Evolutionary conservation across 2,888 invertebrate species (phyloP).

Genomic region (Muscina levida): DNA sequence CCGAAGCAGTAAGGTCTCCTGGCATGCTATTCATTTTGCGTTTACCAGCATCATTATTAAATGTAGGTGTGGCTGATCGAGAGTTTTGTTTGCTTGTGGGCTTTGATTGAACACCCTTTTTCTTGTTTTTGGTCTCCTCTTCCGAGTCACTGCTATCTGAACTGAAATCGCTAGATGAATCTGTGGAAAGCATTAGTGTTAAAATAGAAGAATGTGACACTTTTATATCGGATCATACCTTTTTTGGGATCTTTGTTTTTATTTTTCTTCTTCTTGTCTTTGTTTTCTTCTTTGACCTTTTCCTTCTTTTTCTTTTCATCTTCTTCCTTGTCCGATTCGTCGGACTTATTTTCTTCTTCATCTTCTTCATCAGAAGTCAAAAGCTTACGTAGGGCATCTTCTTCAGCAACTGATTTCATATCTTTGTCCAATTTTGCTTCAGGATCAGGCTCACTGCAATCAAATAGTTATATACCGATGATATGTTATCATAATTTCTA

Average conservation of each 20-base stretch:
- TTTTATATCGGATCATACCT: slow-evolving; percentile 73
- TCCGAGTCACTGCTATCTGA: slow-evolving; percentile 87
- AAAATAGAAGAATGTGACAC: background rate
- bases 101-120: slow-evolving; percentile 79
- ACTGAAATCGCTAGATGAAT: slow-evolving; percentile 86
- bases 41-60: slow-evolving; percentile 72
- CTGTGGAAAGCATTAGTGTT: slow-evolving; percentile 73
- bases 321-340: slow-evolving; percentile 87
- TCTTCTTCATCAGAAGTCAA: slow-evolving; percentile 93
- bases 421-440: slow-evolving; percentile 90
- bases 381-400: slow-evolving; percentile 91
- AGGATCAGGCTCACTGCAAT: slow-evolving; percentile 84
- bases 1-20: slow-evolving; percentile 78
- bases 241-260: slow-evolving; percentile 85
- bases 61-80: slow-evolving; percentile 80
- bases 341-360: slow-evolving; percentile 90
- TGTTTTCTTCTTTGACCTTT: slow-evolving; percentile 82
- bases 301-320: slow-evolving; percentile 88
- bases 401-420: slow-evolving; percentile 93
- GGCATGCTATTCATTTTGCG: slow-evolving; percentile 78
- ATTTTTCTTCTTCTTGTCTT: slow-evolving; percentile 84
- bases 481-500: background rate
- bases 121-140: slow-evolving; percentile 81
- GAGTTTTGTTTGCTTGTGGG: slow-evolving; percentile 74
- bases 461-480: background rate